Conservation (phyloP, 2,888 invertebrate species). For the Himalopsyche anomala region DNA sequence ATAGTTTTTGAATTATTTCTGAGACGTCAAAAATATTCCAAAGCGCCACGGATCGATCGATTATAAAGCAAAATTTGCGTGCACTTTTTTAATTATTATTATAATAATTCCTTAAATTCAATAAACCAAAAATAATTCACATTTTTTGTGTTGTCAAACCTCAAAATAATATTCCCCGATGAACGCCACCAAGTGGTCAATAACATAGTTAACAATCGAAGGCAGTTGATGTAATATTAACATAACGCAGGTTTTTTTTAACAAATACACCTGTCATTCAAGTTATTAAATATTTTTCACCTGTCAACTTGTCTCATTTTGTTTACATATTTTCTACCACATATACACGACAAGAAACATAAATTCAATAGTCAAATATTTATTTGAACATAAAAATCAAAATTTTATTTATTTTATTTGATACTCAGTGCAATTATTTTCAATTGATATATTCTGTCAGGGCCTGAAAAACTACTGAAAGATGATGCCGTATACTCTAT, state of each 20-base stretch:
- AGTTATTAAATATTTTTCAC: not conserved
- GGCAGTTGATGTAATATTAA: constrained; percentile 60
- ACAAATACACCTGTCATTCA: too few species aligned
- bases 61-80: too few species aligned
- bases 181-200: constrained; percentile 50
- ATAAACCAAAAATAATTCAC: too few species aligned
- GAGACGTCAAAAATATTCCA: too few species aligned
- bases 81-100: too few species aligned
- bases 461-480: constrained; percentile 18
- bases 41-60: too few species aligned
- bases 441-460: not conserved
- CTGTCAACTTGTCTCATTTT: not conserved
- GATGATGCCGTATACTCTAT: not conserved
- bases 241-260: constrained; percentile 33
- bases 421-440: not conserved
- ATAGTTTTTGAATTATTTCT: too few species aligned
- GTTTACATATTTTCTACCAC: not conserved
- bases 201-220: constrained; percentile 50
- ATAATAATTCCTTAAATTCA: too few species aligned
- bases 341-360: too few species aligned
- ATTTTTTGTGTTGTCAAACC: not conserved
- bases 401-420: not conserved
- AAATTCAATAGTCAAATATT: too few species aligned
- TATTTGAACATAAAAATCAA: not conserved
- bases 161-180: constrained; percentile 52